Evolutionary conservation across 2,888 invertebrate species (phyloP).

Genomic region (Agrotis exclamationis): DNA sequence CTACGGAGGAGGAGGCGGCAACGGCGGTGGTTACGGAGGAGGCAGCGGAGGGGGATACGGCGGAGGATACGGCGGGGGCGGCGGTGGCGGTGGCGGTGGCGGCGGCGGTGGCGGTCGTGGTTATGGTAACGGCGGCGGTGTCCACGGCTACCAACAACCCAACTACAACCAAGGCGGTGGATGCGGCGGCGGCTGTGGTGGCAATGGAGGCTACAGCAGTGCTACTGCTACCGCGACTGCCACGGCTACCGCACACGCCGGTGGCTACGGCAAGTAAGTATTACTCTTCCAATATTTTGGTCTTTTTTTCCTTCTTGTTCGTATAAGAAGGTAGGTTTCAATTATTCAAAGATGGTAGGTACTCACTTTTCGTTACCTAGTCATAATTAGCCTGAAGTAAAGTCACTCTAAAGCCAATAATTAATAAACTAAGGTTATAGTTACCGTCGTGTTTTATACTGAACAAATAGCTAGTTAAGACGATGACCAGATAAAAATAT

Average conservation of each 20-base stretch:
- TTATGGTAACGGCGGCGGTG: conserved; percentile 34
- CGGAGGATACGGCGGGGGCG: conserved; percentile 62
- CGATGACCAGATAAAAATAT: background rate
- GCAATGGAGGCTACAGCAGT: conserved; percentile 31
- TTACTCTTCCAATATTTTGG: too few relatives aligned
- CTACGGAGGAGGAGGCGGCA: conserved; percentile 22
- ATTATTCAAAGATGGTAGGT: too few relatives aligned
- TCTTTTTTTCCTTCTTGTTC: too few relatives aligned
- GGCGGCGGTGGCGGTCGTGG: conserved; percentile 57
- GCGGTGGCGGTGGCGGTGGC: conserved; percentile 39
- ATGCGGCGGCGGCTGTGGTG: conserved; percentile 45
- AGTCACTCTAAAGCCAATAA: too few relatives aligned
- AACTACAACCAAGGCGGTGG: conserved; percentile 39
- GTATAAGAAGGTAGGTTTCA: too few relatives aligned
- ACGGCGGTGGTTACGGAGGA: conserved; percentile 56
- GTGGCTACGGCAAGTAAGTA: conserved; percentile 42
- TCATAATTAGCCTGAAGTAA: too few relatives aligned
- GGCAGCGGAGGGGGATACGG: conserved; percentile 51
- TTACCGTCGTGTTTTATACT: too few relatives aligned
- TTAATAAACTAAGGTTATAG: too few relatives aligned
- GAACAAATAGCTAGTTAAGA: background rate
- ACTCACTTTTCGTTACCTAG: too few relatives aligned
- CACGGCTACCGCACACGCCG: conserved; percentile 41
- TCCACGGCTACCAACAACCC: conserved; percentile 43
- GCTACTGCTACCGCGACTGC: conserved; percentile 73